Evolutionary conservation across 1,140 invertebrate genomes (phyloP), one percentile per base, ranked within the genome.

Genomic region (Arion vulgaris): DNA sequence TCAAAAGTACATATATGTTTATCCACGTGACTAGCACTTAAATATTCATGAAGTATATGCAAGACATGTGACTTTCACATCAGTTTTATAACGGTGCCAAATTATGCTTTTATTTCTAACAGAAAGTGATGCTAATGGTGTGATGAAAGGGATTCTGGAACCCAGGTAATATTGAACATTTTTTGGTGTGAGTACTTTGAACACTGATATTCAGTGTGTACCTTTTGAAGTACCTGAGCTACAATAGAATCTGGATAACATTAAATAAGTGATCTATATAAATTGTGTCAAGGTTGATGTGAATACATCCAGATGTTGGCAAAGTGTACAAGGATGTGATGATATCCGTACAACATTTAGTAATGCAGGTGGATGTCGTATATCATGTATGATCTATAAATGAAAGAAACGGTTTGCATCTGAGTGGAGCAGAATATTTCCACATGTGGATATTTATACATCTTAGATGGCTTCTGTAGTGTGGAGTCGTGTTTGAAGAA

Each of bases 401-500:
- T 32, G 28, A 66, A 66, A 32, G 62, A 32, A 66, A 66, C 28
- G 7, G 28, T 66, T 66, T 32, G 28, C 28, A 32, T 34, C 62
- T 32, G 62, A 28, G n/a, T 28, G 62, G 62, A 28, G 19, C 1
- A 28, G n/a, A 66, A 11, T 28, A 34, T 28, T 32, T 66, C n/a
- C 62, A 66, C n/a, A 32, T 66, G 62, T 17, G n/a, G 62, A 28
- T 66, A 66, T 57, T 57, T 57, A n/a, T 57, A 57, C 53, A 19
- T 11, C 53, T n/a, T 4, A n/a, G 53, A 23, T 5, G 23, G 53
- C 53, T 19, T 19, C 53, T 4, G 17, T 57, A 4, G 4, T 57
- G 53, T n/a, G 41, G 5, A 45, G 15, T 45, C 41, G 41, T 45
- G 41, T 15, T 45, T 45, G 5, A 45, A 7, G 15, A 45, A 45